These are phyloP conservation scores for Eumeta japonica DNA, from an alignment of 1,140 invertebrate species.

Conservation along the genomic window DNA sequence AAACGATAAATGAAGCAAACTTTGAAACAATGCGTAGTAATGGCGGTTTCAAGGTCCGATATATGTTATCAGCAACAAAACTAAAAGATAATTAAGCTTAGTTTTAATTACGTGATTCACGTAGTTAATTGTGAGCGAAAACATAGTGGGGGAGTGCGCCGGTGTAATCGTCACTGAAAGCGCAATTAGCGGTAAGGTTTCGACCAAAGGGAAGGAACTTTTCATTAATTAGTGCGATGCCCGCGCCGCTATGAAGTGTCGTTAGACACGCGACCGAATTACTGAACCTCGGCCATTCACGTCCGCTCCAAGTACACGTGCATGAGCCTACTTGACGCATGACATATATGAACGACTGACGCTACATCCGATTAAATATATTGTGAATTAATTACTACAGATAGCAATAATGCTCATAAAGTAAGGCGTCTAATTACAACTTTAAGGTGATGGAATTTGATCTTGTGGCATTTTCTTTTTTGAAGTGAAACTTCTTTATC, in stretches of 20 bases:
- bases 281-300: no score
- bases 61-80: not conserved
- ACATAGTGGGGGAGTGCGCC: no score
- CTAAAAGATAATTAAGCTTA: not conserved
- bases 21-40: slow-evolving; percentile 4
- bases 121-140: slow-evolving; percentile 6
- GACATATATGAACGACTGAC: slow-evolving; percentile 6
- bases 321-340: no score
- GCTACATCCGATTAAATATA: not conserved
- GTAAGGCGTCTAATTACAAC: no score
- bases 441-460: no score
- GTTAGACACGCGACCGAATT: slow-evolving; percentile 15
- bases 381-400: slow-evolving; percentile 2
- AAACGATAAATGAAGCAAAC: not conserved
- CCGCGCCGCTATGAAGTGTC: slow-evolving; percentile 27
- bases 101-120: not conserved
- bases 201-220: slow-evolving; percentile 23
- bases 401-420: slow-evolving; percentile 1
- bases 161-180: slow-evolving; percentile 24
- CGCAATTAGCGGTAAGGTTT: slow-evolving; percentile 31
- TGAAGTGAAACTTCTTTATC: no score
- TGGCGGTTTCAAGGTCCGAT: not conserved
- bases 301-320: no score
- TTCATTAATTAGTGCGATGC: slow-evolving; percentile 35
- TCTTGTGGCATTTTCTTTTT: no score